These are phyloP conservation scores for Tipula confusa DNA, from an alignment of 2,888 invertebrate genomes.

Conservation along the genomic window DNA sequence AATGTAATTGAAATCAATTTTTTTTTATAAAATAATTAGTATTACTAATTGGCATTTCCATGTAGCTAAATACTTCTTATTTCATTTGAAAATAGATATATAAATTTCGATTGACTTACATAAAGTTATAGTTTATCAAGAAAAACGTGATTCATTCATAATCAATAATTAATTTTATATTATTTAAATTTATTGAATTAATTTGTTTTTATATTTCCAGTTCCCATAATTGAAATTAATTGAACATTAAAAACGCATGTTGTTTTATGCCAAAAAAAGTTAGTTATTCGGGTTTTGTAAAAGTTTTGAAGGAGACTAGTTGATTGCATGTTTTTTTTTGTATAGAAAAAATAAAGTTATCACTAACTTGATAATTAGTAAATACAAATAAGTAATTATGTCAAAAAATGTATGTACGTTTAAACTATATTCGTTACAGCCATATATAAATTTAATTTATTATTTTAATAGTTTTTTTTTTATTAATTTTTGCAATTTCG, in stretches of 20 bases:
- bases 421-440: too few species aligned
- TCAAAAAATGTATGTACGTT: too few species aligned
- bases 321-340: too few species aligned
- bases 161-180: not conserved
- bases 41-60: not conserved
- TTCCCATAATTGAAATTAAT: not conserved
- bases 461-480: too few species aligned
- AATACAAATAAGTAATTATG: too few species aligned
- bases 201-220: not conserved
- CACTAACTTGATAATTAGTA: too few species aligned
- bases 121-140: not conserved
- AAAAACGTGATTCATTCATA: slow-evolving; percentile 21
- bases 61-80: not conserved
- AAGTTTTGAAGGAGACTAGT: not conserved
- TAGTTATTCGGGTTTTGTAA: not conserved
- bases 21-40: not conserved
- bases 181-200: not conserved
- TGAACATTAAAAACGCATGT: not conserved
- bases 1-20: not conserved
- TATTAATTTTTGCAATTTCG: not conserved
- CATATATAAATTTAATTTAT: too few species aligned
- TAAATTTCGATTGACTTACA: not conserved
- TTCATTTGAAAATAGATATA: too few species aligned
- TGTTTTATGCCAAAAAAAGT: not conserved
- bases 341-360: too few species aligned